A percentile compares a stretch with the other conserved stretches of the same genome.
Conservation (phyloP, 2,113 vertebrate genomes). For the Podiceps cristatus region DNA sequence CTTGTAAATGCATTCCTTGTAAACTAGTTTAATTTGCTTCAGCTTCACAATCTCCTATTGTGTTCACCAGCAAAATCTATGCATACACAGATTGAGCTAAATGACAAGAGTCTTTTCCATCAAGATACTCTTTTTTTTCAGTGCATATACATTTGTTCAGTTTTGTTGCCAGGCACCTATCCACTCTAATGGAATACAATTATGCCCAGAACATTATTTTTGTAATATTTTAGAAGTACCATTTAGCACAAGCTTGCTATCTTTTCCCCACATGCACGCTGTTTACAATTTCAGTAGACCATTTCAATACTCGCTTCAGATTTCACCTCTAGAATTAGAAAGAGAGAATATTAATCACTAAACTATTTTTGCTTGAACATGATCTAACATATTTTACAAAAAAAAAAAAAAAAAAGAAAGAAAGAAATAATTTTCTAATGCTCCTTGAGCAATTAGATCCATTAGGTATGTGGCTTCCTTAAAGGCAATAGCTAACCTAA, state of each 20-base stretch:
- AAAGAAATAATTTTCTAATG: background rate
- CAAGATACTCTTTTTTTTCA: background rate
- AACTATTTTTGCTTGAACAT: conserved; percentile 48
- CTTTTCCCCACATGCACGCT: conserved; percentile 18
- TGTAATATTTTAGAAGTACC: conserved; percentile 29
- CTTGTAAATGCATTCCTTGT: background rate
- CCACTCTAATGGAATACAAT: conserved; percentile 50
- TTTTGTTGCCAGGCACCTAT: conserved; percentile 43
- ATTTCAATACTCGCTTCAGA: conserved; percentile 42
- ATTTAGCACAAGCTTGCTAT: conserved; percentile 43
- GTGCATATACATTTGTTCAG: conserved; percentile 20
- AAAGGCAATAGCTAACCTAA: conserved; percentile 60
- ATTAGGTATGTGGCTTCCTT: conserved; percentile 56
- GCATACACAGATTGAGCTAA: background rate
- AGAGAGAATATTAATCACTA: conserved; percentile 50
- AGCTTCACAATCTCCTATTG: background rate
- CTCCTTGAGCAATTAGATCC: conserved; percentile 60
- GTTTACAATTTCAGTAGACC: conserved; percentile 56
- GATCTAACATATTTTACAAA: conserved; percentile 29
- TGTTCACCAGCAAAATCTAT: background rate
- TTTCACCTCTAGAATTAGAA: conserved; percentile 59
- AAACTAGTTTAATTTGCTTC: background rate
- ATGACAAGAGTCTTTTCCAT: conserved; percentile 15
- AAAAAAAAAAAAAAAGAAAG: background rate
- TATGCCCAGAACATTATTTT: conserved; percentile 48